Conservation (phyloP, 1,140 invertebrate species). For the Plectrocnemia conspersa region DNA sequence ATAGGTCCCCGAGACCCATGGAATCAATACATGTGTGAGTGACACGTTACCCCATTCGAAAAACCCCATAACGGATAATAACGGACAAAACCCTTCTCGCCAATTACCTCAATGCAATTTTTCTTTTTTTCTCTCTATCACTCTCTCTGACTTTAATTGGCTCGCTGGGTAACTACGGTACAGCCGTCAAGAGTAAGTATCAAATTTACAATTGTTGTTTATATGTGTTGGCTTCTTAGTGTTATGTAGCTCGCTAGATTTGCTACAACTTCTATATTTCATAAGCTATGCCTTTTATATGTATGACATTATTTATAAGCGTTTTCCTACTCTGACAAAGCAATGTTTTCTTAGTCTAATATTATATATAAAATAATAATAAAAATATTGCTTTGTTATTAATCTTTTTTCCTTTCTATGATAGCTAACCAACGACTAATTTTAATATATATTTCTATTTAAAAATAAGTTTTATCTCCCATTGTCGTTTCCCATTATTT, state of each 20-base stretch:
- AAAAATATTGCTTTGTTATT: too few species aligned
- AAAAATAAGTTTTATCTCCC: too few species aligned
- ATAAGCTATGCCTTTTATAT: too few species aligned
- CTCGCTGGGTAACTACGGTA: conserved; percentile 52
- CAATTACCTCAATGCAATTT: conserved; percentile 56
- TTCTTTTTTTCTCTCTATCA: conserved; percentile 51
- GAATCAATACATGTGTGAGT: conserved; percentile 56
- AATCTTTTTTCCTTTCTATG: too few species aligned
- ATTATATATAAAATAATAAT: too few species aligned
- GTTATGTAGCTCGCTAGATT: conserved; percentile 6
- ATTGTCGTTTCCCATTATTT: too few species aligned
- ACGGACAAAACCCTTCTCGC: conserved; percentile 44
- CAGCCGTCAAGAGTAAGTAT: conserved; percentile 54
- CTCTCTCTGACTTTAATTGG: conserved; percentile 54
- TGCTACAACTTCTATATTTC: background rate
- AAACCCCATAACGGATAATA: conserved; percentile 39
- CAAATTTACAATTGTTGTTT: conserved; percentile 38
- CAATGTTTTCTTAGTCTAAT: too few species aligned
- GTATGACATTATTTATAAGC: too few species aligned
- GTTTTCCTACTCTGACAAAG: too few species aligned
- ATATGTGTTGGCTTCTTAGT: conserved; percentile 25
- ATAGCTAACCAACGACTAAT: too few species aligned
- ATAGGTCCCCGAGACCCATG: conserved; percentile 38
- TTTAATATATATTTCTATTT: too few species aligned
- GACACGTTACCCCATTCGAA: too few species aligned